Evolutionary conservation across 2,888 invertebrate species (phyloP).

Genomic region (Eilema griseolum): DNA sequence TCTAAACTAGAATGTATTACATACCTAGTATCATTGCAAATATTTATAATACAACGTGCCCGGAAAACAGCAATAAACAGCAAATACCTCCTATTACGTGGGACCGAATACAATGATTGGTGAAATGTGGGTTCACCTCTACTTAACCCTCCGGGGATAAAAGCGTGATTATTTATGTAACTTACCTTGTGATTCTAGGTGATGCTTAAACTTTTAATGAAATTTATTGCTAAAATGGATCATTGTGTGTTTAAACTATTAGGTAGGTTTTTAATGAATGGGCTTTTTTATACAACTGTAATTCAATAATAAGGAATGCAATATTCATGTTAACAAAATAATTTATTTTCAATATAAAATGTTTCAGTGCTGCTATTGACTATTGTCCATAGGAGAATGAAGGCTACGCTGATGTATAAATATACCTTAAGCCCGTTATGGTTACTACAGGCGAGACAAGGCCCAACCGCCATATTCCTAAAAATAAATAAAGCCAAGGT

Average conservation of each 20-base stretch:
- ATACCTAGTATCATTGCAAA: too few relatives aligned
- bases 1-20: too few relatives aligned
- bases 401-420: slow-evolving; percentile 84
- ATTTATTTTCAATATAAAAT: neutral
- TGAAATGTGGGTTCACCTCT: too few relatives aligned
- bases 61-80: too few relatives aligned
- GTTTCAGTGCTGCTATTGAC: slow-evolving; percentile 67
- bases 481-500: slow-evolving; percentile 30
- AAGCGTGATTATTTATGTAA: too few relatives aligned
- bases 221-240: neutral
- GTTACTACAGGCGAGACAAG: slow-evolving; percentile 90
- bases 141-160: too few relatives aligned
- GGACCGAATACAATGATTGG: too few relatives aligned
- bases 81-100: too few relatives aligned
- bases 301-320: neutral
- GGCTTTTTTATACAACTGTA: neutral
- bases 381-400: slow-evolving; percentile 88
- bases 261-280: neutral
- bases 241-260: neutral
- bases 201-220: too few relatives aligned
- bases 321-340: too few relatives aligned
- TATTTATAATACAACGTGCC: too few relatives aligned
- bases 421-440: slow-evolving; percentile 89
- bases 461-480: slow-evolving; percentile 92
- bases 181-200: too few relatives aligned